Evolutionary conservation across 2,888 invertebrate species (phyloP), one percentile per base, ranked within the genome.

Genomic region (Icerya purchasi): DNA sequence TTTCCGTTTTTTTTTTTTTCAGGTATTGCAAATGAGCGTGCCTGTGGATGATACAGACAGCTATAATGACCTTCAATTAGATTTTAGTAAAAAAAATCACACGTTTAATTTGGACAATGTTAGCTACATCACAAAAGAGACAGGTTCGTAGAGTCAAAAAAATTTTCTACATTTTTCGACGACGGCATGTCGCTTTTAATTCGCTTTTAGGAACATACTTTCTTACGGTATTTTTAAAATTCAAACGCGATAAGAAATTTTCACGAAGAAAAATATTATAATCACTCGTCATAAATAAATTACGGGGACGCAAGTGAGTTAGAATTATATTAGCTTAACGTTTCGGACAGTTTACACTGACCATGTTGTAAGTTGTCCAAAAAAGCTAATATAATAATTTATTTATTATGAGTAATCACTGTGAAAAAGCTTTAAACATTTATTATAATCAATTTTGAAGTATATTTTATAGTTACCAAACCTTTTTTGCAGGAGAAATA

Each of bases 21-120:
- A 74, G 79, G 86, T 91, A 52, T 74, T 91, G 2, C 89, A 90
- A 65, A 91, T 91, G 91, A 87, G 88, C 63, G 90, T 92, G 2
- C 84, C 84, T 0, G 82, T 87, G 1, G 91, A 91, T 66, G 86
- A 85, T 63, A 82, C 79, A 62, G 84, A 84, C 65, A 83, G 84
- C 62, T 80, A 76, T 69, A 80, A 80, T 69, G 89, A 89, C 69
- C 70, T 89, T 49, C 89, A 89, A 69, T 72, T 89, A 60, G 89
- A 89, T 71, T 86, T 88, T 69, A 87, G 88, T 71, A 84, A 85
- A 65, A 83, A 83, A 68, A 88, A 88, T 71, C 88, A 88, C 68
- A 86, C 87, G 0, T 89, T 88, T 69, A 87, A 84, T 65, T 76
- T 90, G 67, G 89, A 90, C 68, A 89, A 86, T 68, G 88, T 90